phyloP scores from a whole-genome alignment of 2,888 invertebrate species.

The Gonocerus acuteangulatus region DNA sequence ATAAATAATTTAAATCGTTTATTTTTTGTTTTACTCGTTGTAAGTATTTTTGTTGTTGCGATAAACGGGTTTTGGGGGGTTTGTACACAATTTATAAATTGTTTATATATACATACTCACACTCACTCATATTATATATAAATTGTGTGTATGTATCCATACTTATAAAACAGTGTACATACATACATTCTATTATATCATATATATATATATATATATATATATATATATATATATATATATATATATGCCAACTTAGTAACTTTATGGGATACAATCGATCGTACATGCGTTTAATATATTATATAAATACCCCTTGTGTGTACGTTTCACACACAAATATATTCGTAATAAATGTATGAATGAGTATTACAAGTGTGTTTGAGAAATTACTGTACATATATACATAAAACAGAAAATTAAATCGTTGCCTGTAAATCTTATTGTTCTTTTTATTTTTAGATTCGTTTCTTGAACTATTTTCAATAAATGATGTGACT shows the following conservation, averaged over 20 bases:
- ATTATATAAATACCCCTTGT: too few species aligned
- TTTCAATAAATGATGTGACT: too few species aligned
- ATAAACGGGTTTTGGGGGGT: neutral
- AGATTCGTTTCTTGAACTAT: too few species aligned
- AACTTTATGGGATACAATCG: too few species aligned
- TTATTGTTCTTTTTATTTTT: too few species aligned
- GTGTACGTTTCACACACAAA: too few species aligned
- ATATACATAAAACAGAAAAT: too few species aligned
- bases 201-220: neutral
- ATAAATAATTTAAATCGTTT: constrained; percentile 25
- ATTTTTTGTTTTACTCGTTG: constrained; percentile 23
- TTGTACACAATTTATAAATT: neutral
- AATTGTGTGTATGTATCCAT: neutral
- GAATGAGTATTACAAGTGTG: too few species aligned
- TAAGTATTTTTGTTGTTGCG: constrained; percentile 6
- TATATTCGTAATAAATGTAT: too few species aligned
- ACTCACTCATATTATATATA: neutral
- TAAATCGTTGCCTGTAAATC: too few species aligned
- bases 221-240: neutral
- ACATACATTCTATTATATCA: neutral
- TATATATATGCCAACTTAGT: neutral
- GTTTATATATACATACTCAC: neutral
- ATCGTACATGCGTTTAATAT: too few species aligned
- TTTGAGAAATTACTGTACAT: too few species aligned
- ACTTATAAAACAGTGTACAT: neutral